A percentile compares a stretch with the other conserved stretches of the same genome.
phyloP scores from a whole-genome alignment of 2,797 vertebrate genomes.

The Sarcoramphus papa region DNA sequence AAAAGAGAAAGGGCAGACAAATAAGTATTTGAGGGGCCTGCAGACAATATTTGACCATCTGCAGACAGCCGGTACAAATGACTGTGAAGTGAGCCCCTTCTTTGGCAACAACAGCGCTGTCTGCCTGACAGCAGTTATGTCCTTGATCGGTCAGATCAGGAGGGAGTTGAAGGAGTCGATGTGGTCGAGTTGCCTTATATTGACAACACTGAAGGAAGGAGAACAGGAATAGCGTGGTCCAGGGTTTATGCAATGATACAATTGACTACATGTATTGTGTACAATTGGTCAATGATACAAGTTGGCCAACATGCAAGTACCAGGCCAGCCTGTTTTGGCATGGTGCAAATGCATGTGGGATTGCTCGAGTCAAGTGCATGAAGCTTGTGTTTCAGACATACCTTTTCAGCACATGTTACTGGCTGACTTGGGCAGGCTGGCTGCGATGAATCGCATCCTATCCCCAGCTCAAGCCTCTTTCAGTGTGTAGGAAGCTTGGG shows the following conservation, averaged over 20 bases:
- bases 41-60: background rate
- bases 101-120: background rate
- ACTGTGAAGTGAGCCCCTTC: background rate
- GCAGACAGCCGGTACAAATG: background rate
- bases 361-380: background rate
- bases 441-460: background rate
- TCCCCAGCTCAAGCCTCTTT: background rate
- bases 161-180: background rate
- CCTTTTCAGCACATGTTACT: background rate
- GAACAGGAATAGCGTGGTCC: background rate
- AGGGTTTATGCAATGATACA: background rate
- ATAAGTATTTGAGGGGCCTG: background rate
- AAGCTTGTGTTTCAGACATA: background rate
- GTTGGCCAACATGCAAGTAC: background rate
- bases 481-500: background rate
- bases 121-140: background rate
- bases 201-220: background rate
- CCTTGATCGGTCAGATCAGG: background rate
- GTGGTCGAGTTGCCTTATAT: background rate
- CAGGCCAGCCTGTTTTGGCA: background rate
- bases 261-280: too few relatives aligned
- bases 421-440: background rate
- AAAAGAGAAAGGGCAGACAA: background rate
- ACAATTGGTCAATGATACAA: background rate
- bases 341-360: background rate